Percentiles rank a stretch among this genome's conserved stretches.
phyloP scores from a whole-genome alignment of 64 coral and sea anemone genomes.

The Montipora sp. region DNA sequence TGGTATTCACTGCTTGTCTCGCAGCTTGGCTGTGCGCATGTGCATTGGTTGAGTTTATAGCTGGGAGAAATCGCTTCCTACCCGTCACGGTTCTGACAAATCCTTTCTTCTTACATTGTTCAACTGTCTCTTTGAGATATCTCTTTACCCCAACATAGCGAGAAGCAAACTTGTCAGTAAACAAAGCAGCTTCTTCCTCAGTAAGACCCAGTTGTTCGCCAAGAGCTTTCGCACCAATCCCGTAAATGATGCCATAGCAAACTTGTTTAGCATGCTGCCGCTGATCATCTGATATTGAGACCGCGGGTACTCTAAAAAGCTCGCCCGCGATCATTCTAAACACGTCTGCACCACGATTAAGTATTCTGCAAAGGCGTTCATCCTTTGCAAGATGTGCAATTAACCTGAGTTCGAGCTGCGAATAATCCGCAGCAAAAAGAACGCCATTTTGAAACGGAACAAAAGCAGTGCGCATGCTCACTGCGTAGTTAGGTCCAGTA shows the following conservation, averaged over 20 bases:
- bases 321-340: conserved; percentile 97
- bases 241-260: conserved; percentile 97
- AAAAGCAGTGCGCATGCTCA: conserved; percentile 98
- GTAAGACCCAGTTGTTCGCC: conserved; percentile 79
- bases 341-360: conserved; percentile 91
- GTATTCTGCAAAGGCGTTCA: conserved; percentile 70
- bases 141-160: conserved; percentile 76
- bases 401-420: conserved; percentile 95
- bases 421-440: conserved; percentile 97
- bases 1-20: conserved; percentile 96
- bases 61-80: conserved; percentile 78
- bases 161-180: conserved; percentile 90
- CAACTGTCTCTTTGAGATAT: conserved; percentile 87
- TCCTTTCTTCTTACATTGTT: conserved; percentile 83
- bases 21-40: conserved; percentile 92
- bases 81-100: conserved; percentile 83
- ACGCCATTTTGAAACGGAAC: conserved; percentile 80
- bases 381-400: conserved; percentile 94
- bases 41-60: conserved; percentile 79
- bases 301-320: conserved; percentile 60
- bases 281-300: conserved; percentile 77
- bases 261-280: conserved; percentile 93
- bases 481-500: conserved; percentile 64
- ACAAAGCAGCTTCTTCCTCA: conserved; percentile 88
- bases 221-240: conserved; percentile 93